Evolutionary conservation across 2,797 vertebrate species (phyloP), one percentile per base, ranked within the genome.

Genomic region (Phrynocephalus guinanensis): DNA sequence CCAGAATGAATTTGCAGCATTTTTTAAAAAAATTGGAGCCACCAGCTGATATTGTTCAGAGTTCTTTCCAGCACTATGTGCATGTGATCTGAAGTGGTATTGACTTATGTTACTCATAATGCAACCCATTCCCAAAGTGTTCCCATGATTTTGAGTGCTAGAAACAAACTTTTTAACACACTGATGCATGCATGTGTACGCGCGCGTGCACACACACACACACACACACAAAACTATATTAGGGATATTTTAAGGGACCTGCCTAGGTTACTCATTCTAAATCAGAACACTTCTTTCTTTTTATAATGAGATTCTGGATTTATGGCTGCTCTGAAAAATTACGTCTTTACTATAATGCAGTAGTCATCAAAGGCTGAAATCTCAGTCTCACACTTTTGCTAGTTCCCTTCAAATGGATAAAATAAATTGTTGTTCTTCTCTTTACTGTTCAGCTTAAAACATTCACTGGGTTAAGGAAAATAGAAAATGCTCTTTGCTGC

Each of bases 131-230:
- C 24, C 13, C 30, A 75, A 22, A 44, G 73, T 4, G 73, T 6
- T n/a, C 3, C 22, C 38, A 38, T 44, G 20, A 75, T 75, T 85
- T 81, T 92, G 87, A 92, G 91, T 91, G 87, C 48, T 28, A 66
- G 85, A 76, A 70, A 10, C 18, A 38, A 79, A 30, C 16, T 63
- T 63, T 63, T 63, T 26, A 77, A 73, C 3, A 4, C 38, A 44
- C 38, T 44, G 38, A 33, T 26, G 56, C 50, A 79, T 4, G 6
- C 28, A 3, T n/a, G 52, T 16, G 52, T 28, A n/a, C 13, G 11
- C 50, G 33, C 82, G 56, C 15, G 56, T 2, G 13, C 28, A 1
- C 56, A 52, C 48, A 78, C 50, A n/a, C 13, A n/a, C 50, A 78
- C 22, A 60, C 16, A 30, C 82, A 72, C 28, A 84, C n/a, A 66